These are phyloP conservation scores for Cenopis cana DNA, from an alignment of 2,888 invertebrate genomes.

Conservation along the genomic window DNA sequence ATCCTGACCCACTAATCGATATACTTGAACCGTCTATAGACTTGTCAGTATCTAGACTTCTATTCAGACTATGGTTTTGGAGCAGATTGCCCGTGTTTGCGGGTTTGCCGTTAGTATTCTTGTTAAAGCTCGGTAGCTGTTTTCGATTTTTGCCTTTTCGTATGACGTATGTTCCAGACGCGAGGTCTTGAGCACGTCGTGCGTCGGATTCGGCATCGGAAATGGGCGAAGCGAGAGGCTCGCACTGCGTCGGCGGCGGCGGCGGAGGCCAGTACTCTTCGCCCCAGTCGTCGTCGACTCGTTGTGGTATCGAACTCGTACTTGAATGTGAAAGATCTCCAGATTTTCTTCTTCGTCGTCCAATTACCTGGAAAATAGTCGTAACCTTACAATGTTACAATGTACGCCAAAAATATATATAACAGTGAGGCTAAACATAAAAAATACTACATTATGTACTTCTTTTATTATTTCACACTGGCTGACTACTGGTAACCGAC, in stretches of 20 bases:
- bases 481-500: too few species aligned
- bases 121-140: constrained; percentile 85
- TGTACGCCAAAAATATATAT: neutral
- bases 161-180: constrained; percentile 92
- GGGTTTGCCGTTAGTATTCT: constrained; percentile 80
- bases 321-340: constrained; percentile 87
- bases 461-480: too few species aligned
- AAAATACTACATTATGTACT: neutral
- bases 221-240: constrained; percentile 88
- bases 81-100: constrained; percentile 67
- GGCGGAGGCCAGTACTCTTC: constrained; percentile 90
- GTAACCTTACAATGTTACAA: neutral
- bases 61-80: constrained; percentile 77
- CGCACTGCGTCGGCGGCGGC: constrained; percentile 86
- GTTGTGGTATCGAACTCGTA: constrained; percentile 89
- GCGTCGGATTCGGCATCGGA: constrained; percentile 84
- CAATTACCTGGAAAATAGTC: constrained; percentile 79
- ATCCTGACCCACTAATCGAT: constrained; percentile 81
- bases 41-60: constrained; percentile 78
- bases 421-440: neutral
- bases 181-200: constrained; percentile 68
- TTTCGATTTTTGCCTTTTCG: constrained; percentile 90
- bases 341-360: constrained; percentile 83
- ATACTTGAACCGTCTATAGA: constrained; percentile 80
- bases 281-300: constrained; percentile 86